Evolutionary conservation across 2,888 invertebrate species (phyloP), one percentile per base, ranked within the genome.

Genomic region (Drosophila kokeensis): DNA sequence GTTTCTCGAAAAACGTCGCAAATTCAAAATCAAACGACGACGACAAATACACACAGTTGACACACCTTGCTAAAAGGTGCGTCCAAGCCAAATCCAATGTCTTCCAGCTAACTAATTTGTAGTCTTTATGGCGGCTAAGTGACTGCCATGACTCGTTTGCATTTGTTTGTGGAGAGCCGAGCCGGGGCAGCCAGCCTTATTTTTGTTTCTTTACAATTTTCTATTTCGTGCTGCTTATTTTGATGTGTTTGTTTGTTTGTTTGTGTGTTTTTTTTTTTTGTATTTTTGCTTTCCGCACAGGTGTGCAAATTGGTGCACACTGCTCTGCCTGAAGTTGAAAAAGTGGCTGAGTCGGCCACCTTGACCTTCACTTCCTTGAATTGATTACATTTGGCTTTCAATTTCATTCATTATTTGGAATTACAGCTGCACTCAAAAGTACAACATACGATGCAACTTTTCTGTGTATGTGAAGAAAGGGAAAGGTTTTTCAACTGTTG

Each of bases 321-420:
- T 67, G 63, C 61, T 40, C 45, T 61, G 48, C 40, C 24, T 7
- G 24, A 54, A 27, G 54, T 42, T 21, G 15, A 57, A 30, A 42
- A 4, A 45, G 52, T 21, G 52, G 69, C 60, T 27, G 48, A 60
- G 38, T 50, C 62, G 55, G 55, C 60, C 76, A 83, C 84, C 82
- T 81, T 88, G 87, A 88, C 75, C 89, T 82, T 78, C 71, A 82
- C 66, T 84, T 82, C 84, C 84, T 83, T 69, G 76, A 82, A 76
- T 70, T 84, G 71, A 81, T 79, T 81, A 57, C 54, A 60, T 55
- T 71, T 61, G 15, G 40, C 42, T 69, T 63, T 68, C 57, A 38
- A 30, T 75, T 36, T 27, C 48, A 27, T 42, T 48, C n/a, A 30
- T 29, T 66, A 5, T 24, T 45, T 29, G 27, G 15, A 54, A 34